phyloP scores from a whole-genome alignment of 2,797 vertebrate genomes.

The Melanogrammus aeglefinus region DNA sequence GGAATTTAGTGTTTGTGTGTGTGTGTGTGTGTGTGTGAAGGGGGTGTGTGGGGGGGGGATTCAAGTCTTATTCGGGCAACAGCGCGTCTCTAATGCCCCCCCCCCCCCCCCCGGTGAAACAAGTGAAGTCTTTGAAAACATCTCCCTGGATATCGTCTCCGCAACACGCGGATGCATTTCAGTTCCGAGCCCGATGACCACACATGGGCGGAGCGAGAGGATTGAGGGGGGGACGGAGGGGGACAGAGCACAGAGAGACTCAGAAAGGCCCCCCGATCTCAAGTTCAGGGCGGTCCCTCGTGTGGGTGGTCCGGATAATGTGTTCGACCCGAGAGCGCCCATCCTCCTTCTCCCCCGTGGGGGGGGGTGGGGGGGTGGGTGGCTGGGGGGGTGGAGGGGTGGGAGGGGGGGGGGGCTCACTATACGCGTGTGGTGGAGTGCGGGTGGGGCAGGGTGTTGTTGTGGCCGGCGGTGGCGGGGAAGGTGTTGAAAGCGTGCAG shows the following conservation, averaged over 20 bases:
- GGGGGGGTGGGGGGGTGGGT: slow-evolving; percentile 22
- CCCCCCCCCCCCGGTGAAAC: slow-evolving; percentile 30
- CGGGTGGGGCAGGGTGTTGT: slow-evolving; percentile 91
- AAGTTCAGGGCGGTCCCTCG: slow-evolving; percentile 39
- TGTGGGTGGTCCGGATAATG: slow-evolving; percentile 22
- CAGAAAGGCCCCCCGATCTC: slow-evolving; percentile 50
- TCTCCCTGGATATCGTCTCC: slow-evolving; percentile 27
- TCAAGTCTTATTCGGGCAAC: slow-evolving; percentile 46
- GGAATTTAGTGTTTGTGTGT: slow-evolving; percentile 2
- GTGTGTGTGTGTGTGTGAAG: slow-evolving; percentile 5
- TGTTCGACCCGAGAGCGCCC: slow-evolving; percentile 32
- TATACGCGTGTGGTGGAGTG: slow-evolving; percentile 96
- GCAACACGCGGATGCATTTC: slow-evolving; percentile 49
- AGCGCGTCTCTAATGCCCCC: slow-evolving; percentile 14
- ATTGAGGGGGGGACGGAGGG: too few relatives aligned
- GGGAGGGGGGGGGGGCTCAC: slow-evolving; percentile 59
- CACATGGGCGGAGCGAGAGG: slow-evolving; percentile 20
- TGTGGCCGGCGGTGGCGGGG: slow-evolving; percentile 84
- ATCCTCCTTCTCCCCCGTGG: slow-evolving; percentile 38
- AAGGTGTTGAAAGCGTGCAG: slow-evolving; percentile 90
- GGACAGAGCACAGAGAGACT: slow-evolving; percentile 44
- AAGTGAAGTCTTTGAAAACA: slow-evolving; percentile 48
- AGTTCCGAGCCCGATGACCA: slow-evolving; percentile 46
- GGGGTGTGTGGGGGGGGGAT: slow-evolving; percentile 32
- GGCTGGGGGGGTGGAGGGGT: slow-evolving; percentile 43